Evolutionary conservation across 2,797 vertebrate genomes (phyloP).

Genomic region (Pseudocheirus occidentalis): DNA sequence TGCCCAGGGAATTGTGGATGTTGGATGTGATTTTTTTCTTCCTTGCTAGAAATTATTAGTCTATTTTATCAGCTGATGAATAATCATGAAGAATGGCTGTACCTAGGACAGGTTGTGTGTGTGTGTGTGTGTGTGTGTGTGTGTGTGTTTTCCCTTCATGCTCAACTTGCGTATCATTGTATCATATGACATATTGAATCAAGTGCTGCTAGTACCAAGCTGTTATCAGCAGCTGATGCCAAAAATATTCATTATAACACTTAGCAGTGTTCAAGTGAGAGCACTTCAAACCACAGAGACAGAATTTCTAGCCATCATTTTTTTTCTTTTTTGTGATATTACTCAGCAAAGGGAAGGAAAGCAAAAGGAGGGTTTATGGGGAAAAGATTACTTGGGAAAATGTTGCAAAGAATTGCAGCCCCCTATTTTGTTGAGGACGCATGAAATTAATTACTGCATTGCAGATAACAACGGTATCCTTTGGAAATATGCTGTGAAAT

Average conservation of each 20-base stretch:
- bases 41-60: constrained; percentile 9
- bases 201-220: constrained; percentile 61
- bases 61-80: not conserved
- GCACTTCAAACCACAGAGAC: constrained; percentile 63
- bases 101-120: constrained; percentile 41
- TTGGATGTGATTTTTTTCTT: constrained; percentile 27
- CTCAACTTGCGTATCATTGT: constrained; percentile 65
- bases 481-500: constrained; percentile 69
- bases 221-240: constrained; percentile 72
- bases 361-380: constrained; percentile 66
- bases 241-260: constrained; percentile 73
- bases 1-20: not conserved
- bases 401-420: constrained; percentile 60
- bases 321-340: constrained; percentile 58
- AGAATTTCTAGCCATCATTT: constrained; percentile 57
- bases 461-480: constrained; percentile 71
- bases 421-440: constrained; percentile 53
- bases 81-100: constrained; percentile 25
- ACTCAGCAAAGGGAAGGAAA: constrained; percentile 58
- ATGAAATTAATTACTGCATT: constrained; percentile 76
- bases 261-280: constrained; percentile 72
- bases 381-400: constrained; percentile 60
- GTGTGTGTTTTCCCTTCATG: not conserved
- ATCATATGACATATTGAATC: constrained; percentile 67
- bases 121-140: not conserved